These are phyloP conservation scores for Sebastolobus altivelis DNA, from an alignment of 2,797 vertebrate species.

Conservation along the genomic window DNA sequence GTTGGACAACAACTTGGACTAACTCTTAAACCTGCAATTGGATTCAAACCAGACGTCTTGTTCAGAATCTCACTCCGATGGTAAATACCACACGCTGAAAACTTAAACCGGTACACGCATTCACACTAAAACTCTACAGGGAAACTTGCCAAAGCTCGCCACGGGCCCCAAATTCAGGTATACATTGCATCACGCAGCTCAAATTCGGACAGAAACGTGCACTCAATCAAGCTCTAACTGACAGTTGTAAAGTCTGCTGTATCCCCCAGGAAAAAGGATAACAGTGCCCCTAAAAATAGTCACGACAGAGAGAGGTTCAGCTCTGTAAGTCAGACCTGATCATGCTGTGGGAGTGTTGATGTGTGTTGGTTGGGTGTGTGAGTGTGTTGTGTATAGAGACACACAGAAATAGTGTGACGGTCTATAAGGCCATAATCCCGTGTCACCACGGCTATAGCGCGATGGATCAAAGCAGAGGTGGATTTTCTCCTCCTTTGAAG, in stretches of 20 bases:
- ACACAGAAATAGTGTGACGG: conserved; percentile 58
- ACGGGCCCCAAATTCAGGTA: conserved; percentile 17
- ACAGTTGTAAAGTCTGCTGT: conserved; percentile 28
- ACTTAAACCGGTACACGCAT: conserved; percentile 41
- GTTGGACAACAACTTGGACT: conserved; percentile 51
- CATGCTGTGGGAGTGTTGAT: conserved; percentile 35
- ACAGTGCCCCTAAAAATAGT: conserved; percentile 59
- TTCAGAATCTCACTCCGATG: conserved; percentile 60
- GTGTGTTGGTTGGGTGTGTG: conserved; percentile 29
- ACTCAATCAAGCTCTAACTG: conserved; percentile 29
- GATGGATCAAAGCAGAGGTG: conserved; percentile 67
- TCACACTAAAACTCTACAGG: conserved; percentile 55
- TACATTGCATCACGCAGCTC: conserved; percentile 12
- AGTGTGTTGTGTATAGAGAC: conserved; percentile 26
- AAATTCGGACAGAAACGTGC: neutral
- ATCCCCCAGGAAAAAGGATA: conserved; percentile 47
- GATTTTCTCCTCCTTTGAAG: conserved; percentile 70
- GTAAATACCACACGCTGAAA: conserved; percentile 67
- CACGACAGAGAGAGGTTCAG: conserved; percentile 32
- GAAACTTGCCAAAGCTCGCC: conserved; percentile 19
- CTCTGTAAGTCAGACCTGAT: conserved; percentile 45
- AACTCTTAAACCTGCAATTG: conserved; percentile 37
- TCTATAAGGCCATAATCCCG: conserved; percentile 55
- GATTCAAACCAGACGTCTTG: conserved; percentile 54
- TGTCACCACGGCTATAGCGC: conserved; percentile 30